Conservation (phyloP, 1,140 invertebrate genomes). For the Caenorhabditis tropicalis region DNA sequence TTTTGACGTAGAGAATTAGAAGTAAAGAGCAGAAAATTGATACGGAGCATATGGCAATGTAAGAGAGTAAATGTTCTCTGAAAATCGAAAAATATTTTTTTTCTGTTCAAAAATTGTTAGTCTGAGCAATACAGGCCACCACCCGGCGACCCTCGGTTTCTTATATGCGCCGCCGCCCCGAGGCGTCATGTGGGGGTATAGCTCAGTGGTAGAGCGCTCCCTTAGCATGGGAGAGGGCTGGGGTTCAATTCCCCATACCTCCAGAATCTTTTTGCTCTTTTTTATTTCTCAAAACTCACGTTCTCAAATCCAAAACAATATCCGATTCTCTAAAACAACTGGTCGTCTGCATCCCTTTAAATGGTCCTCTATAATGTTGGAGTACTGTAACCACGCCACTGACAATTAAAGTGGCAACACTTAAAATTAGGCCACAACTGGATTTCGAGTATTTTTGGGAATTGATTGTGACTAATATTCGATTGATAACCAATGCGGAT, state of each 20-base stretch:
- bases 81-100: background rate
- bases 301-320: background rate
- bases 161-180: background rate
- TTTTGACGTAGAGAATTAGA: background rate
- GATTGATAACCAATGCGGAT: background rate
- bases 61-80: background rate
- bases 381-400: background rate
- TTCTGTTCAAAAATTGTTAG: too few relatives aligned
- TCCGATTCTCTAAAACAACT: background rate
- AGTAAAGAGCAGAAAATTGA: background rate
- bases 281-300: background rate
- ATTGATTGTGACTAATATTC: background rate
- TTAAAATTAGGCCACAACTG: background rate
- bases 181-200: background rate
- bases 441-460: background rate
- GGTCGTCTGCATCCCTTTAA: background rate
- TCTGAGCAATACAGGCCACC: too few relatives aligned
- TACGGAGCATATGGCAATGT: background rate
- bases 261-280: constrained; percentile 74
- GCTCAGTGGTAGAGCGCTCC: constrained; percentile 24
- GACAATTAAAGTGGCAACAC: background rate
- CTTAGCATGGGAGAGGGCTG: constrained; percentile 45
- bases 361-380: background rate
- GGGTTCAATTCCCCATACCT: constrained; percentile 42
- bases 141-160: background rate